Conservation (phyloP, 2,797 vertebrate genomes). For the Macrochelys suwanniensis region DNA sequence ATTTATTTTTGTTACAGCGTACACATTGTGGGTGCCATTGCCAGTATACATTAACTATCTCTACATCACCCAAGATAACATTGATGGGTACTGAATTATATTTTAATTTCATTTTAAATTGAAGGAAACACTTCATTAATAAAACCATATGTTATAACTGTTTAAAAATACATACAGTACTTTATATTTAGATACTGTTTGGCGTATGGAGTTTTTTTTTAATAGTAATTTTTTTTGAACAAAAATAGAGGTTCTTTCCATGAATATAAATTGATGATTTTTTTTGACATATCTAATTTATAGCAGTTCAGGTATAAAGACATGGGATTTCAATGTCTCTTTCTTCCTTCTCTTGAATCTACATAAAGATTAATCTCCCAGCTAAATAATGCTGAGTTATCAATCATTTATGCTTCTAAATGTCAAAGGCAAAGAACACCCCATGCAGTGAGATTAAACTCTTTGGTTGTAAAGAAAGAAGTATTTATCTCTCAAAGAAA, state of each 20-base stretch:
- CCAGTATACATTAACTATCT: background rate
- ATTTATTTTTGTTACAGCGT: background rate
- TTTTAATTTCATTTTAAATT: background rate
- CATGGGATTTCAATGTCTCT: constrained; percentile 66
- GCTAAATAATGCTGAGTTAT: constrained; percentile 69
- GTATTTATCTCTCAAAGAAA: background rate
- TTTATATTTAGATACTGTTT: background rate
- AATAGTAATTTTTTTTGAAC: constrained; percentile 56
- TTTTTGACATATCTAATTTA: constrained; percentile 73
- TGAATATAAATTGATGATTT: constrained; percentile 66
- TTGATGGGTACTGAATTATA: background rate
- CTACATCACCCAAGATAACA: background rate
- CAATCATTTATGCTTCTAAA: constrained; percentile 73
- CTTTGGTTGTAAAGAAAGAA: constrained; percentile 38
- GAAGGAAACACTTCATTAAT: background rate
- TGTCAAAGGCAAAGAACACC: constrained; percentile 67
- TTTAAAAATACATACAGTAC: background rate
- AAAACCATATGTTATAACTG: background rate
- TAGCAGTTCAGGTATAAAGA: constrained; percentile 55
- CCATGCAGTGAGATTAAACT: constrained; percentile 18
- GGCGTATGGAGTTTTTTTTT: background rate
- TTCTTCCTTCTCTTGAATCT: constrained; percentile 64
- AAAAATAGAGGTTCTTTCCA: constrained; percentile 50
- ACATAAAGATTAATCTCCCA: constrained; percentile 73
- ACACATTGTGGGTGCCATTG: background rate